Evolutionary conservation across 2,888 invertebrate genomes (phyloP), one percentile per base, ranked within the genome.

Genomic region (Drosophila colorata): DNA sequence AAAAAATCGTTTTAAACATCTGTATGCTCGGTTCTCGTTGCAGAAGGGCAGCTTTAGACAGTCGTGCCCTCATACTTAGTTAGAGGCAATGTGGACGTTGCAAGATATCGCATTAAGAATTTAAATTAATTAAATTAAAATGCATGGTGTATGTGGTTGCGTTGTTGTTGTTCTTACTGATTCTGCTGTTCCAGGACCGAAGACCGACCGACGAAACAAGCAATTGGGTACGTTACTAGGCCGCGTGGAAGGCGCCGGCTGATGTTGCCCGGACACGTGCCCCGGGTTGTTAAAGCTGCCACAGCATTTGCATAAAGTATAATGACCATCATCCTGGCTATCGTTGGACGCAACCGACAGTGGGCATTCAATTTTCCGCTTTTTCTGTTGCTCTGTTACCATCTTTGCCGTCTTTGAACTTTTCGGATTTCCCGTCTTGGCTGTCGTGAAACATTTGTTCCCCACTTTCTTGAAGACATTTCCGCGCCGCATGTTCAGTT

Each of bases 121-220:
- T 84, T 80, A 86, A 85, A 85, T 87, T 87, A 86, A 86, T 86
- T 87, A 87, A 87, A 87, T 86, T 84, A 76, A 86, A 86, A 82
- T 87, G 87, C 82, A 82, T 83, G 71, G 76, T 65, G 64, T 74
- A 67, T 74, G 64, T 68, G 69, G 69, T 51, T 63, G 61, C 56
- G 46, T 55, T 68, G 61, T 60, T 67, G 67, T 57, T 67, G 47
- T 56, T 66, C 20, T 14, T 23, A 46, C 25, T 41, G 44, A 49
- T 48, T 44, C 25, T 16, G 47, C 4, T 43, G 67, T 47, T 46
- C 48, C 14, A 52, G 28, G 38, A 31, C 48, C 14, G 46, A 33
- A 46, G 35, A 55, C 65, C 49, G 16, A 58, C 40, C 59, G 16
- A 11, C 33, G 28, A 49, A 44, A 23, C 51, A 55, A 53, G 53